Percentiles rank a stretch among this genome's conserved stretches.
These are phyloP conservation scores for Jacana jacana DNA, from an alignment of 2,113 vertebrate species.

Conservation along the genomic window DNA sequence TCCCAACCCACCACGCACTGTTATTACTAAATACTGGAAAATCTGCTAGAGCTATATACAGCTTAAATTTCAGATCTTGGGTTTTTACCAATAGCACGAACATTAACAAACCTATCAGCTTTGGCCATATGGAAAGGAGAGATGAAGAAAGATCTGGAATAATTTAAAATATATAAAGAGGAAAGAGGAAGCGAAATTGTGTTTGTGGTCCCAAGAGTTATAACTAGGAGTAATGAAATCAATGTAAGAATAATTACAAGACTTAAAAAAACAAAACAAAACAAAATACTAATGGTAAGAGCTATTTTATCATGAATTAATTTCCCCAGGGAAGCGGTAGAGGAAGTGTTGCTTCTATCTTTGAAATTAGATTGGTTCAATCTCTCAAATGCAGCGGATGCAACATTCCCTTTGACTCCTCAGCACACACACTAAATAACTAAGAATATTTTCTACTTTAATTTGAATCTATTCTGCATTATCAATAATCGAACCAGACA, in stretches of 20 bases:
- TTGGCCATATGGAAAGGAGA: background rate
- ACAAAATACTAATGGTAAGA: background rate
- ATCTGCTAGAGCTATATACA: background rate
- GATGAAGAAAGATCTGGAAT: background rate
- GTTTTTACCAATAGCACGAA: background rate
- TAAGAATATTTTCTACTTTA: background rate
- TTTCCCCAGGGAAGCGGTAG: background rate
- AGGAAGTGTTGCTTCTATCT: background rate
- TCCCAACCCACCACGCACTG: background rate
- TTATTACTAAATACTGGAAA: background rate
- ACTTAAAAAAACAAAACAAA: background rate
- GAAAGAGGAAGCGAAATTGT: constrained; percentile 28
- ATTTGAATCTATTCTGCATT: background rate
- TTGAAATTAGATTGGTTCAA: background rate
- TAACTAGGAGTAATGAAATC: background rate
- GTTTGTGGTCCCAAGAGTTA: background rate
- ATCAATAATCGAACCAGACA: background rate
- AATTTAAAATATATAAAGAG: background rate
- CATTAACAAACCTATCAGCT: background rate
- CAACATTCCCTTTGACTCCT: background rate
- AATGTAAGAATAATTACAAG: background rate
- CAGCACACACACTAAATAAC: background rate
- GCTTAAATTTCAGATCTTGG: background rate
- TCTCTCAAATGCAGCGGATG: background rate
- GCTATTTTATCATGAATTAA: background rate